These are phyloP conservation scores for Peromyscus eremicus DNA, from an alignment of 2,797 vertebrate species.

Conservation along the genomic window DNA sequence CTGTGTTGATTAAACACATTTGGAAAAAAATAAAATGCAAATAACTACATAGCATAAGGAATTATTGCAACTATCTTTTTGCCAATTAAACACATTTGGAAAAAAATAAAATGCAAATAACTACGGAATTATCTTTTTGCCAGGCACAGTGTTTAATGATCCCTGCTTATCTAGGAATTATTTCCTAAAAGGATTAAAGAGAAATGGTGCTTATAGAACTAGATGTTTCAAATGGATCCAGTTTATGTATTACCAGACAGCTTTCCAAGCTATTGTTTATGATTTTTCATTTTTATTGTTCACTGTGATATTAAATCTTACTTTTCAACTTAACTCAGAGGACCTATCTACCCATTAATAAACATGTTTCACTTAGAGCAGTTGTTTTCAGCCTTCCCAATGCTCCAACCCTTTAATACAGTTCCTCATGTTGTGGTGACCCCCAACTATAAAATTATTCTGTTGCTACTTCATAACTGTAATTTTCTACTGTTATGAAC, in stretches of 20 bases:
- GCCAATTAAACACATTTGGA: neutral
- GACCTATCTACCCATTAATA: neutral
- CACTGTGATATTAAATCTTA: neutral
- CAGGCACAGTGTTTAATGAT: neutral
- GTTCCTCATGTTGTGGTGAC: too few relatives aligned
- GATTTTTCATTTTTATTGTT: neutral
- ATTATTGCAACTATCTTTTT: neutral
- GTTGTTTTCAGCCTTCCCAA: neutral
- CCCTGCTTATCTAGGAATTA: neutral
- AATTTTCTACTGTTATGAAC: neutral
- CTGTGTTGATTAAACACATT: slow-evolving; percentile 1
- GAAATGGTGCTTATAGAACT: slow-evolving; percentile 15
- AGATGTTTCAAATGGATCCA: neutral
- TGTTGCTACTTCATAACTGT: neutral
- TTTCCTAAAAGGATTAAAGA: slow-evolving; percentile 17
- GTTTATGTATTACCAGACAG: neutral
- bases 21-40: slow-evolving; percentile 45
- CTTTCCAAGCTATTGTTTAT: slow-evolving; percentile 22
- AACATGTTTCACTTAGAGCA: neutral
- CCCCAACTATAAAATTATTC: neutral
- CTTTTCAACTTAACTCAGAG: slow-evolving; percentile 33
- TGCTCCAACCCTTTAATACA: neutral
- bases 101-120: slow-evolving; percentile 53
- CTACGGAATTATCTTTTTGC: neutral
- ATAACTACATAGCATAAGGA: neutral